A percentile compares a stretch with the other conserved stretches of the same genome.
phyloP scores from a whole-genome alignment of 2,113 vertebrate genomes.

The Orthonyx spaldingii region DNA sequence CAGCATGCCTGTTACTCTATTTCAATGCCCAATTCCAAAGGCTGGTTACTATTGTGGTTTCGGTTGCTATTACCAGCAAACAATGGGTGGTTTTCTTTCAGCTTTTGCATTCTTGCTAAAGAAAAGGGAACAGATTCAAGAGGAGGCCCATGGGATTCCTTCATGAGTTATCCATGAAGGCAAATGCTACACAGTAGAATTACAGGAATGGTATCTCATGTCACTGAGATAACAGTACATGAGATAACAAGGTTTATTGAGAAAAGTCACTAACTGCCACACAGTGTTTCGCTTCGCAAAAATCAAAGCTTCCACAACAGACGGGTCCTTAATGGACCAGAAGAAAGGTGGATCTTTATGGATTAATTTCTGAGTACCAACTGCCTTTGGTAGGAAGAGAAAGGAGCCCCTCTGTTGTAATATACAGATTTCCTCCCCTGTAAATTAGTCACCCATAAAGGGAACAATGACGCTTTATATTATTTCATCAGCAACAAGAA shows the following conservation, averaged over 20 bases:
- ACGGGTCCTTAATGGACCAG: background rate
- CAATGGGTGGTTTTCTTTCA: background rate
- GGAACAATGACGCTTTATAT: background rate
- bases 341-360: background rate
- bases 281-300: background rate
- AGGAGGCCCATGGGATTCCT: background rate
- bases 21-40: background rate
- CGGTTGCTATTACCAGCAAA: constrained; percentile 24
- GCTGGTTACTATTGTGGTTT: constrained; percentile 34
- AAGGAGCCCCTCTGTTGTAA: background rate
- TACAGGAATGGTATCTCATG: background rate
- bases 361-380: background rate
- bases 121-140: background rate
- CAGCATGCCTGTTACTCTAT: background rate
- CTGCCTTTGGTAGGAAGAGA: background rate
- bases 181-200: background rate
- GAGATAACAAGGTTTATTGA: background rate
- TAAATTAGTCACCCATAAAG: background rate
- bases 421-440: background rate
- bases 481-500: constrained; percentile 34
- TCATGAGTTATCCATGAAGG: background rate
- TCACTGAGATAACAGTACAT: background rate
- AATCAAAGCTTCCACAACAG: background rate
- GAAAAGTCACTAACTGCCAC: background rate
- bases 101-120: background rate